phyloP scores from a whole-genome alignment of 1,140 invertebrate species.

The Philotrypesis tridentata region DNA sequence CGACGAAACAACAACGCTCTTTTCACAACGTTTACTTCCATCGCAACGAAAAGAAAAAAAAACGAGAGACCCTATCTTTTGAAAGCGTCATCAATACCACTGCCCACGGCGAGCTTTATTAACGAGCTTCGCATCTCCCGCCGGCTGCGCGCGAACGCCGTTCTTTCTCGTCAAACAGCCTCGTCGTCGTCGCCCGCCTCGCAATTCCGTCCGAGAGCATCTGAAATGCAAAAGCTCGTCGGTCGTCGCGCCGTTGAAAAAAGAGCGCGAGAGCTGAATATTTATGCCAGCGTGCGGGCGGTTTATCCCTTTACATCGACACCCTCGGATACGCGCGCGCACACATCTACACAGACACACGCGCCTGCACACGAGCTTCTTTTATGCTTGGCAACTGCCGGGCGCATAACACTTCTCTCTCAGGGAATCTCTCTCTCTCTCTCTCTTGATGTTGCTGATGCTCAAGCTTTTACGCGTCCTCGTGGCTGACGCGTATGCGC shows the following conservation, averaged over 20 bases:
- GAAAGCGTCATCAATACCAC: too few relatives aligned
- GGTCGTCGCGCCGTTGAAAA: conserved; percentile 9
- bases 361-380: neutral
- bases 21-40: too few relatives aligned
- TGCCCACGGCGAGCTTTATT: too few relatives aligned
- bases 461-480: neutral
- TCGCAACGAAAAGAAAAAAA: too few relatives aligned
- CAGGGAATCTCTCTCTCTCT: neutral
- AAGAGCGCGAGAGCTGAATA: conserved; percentile 38
- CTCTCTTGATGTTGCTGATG: neutral
- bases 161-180: neutral
- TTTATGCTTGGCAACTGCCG: neutral
- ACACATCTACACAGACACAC: neutral
- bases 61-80: too few relatives aligned
- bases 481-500: neutral
- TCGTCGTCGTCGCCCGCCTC: too few relatives aligned
- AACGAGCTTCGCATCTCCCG: neutral
- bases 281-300: conserved; percentile 12
- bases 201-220: neutral
- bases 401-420: neutral
- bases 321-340: neutral
- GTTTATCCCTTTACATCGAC: conserved; percentile 36
- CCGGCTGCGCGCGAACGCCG: neutral
- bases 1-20: too few relatives aligned
- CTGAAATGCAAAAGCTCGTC: conserved; percentile 41